phyloP scores from a whole-genome alignment of 2,888 invertebrate species.

The Philaethria dido region DNA sequence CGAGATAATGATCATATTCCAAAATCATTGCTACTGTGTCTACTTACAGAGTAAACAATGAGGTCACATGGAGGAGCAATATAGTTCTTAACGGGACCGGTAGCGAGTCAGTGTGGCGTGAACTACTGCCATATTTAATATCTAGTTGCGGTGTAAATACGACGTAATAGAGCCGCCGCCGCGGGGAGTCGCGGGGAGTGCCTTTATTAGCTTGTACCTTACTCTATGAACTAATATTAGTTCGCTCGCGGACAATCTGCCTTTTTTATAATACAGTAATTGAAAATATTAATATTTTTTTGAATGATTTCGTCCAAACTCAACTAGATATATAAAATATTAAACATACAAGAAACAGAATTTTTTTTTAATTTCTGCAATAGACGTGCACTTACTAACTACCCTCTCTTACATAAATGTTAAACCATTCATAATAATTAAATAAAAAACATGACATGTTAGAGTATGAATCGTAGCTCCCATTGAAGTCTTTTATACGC shows the following conservation, averaged over 20 bases:
- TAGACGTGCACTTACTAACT: no score
- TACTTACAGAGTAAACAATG: no score
- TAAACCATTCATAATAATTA: not conserved
- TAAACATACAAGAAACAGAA: no score
- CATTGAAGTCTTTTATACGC: conserved; percentile 46
- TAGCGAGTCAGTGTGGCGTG: conserved; percentile 25
- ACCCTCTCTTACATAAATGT: not conserved
- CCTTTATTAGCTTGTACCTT: conserved; percentile 15
- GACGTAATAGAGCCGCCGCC: conserved; percentile 30
- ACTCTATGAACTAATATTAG: conserved; percentile 16
- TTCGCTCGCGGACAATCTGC: conserved; percentile 9
- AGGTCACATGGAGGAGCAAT: not conserved
- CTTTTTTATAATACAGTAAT: not conserved
- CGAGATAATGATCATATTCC: conserved; percentile 37
- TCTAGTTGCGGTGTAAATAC: conserved; percentile 29
- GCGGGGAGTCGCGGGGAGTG: conserved; percentile 27
- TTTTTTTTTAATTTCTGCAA: no score
- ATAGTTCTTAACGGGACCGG: conserved; percentile 17
- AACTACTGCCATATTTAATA: conserved; percentile 26
- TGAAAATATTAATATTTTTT: conserved; percentile 25
- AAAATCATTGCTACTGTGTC: conserved; percentile 4
- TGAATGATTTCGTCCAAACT: not conserved
- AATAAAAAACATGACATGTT: not conserved
- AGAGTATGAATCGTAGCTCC: conserved; percentile 12
- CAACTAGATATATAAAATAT: no score